Conservation (phyloP, 2,888 invertebrate species). For the Melinaea menophilus region DNA sequence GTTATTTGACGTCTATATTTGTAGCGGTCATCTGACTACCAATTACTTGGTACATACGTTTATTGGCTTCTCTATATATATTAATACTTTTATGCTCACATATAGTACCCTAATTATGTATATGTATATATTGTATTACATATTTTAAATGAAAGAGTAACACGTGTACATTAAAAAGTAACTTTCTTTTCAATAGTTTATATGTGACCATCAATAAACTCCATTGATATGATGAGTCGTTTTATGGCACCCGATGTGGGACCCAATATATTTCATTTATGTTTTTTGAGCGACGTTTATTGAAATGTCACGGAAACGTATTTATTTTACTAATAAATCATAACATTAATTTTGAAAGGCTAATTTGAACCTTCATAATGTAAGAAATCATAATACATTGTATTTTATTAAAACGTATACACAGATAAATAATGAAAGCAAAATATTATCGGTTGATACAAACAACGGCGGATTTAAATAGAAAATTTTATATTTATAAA, state of each 20-base stretch:
- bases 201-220: slow-evolving; percentile 48
- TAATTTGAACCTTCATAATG: too few relatives aligned
- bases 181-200: slow-evolving; percentile 44
- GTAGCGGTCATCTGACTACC: slow-evolving; percentile 6
- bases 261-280: slow-evolving; percentile 51
- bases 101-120: too few relatives aligned
- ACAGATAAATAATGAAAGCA: too few relatives aligned
- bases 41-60: background rate
- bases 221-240: slow-evolving; percentile 46
- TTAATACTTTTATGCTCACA: too few relatives aligned
- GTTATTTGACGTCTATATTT: slow-evolving; percentile 44
- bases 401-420: too few relatives aligned
- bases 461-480: too few relatives aligned
- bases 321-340: slow-evolving; percentile 13
- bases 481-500: too few relatives aligned
- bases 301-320: slow-evolving; percentile 29
- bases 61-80: too few relatives aligned
- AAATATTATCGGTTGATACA: too few relatives aligned
- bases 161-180: background rate
- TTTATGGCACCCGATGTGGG: slow-evolving; percentile 50
- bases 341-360: background rate
- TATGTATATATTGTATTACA: too few relatives aligned
- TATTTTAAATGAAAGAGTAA: too few relatives aligned
- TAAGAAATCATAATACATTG: too few relatives aligned
- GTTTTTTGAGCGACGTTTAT: slow-evolving; percentile 38